These are phyloP conservation scores for Chloropsis cyanopogon DNA, from an alignment of 2,113 vertebrate species.

Conservation along the genomic window DNA sequence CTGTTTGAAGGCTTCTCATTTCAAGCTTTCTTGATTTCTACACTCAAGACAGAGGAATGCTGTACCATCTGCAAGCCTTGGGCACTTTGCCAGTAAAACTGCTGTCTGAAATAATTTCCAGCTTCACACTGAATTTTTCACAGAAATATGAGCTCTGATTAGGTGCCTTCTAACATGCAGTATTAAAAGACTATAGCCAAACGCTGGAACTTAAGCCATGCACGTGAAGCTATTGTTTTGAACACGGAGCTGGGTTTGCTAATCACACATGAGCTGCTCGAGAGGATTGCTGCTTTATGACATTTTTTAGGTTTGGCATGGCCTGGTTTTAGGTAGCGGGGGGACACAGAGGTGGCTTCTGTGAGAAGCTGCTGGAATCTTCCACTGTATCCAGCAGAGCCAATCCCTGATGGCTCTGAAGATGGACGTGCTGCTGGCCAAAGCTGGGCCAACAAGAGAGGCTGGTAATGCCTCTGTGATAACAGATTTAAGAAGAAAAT, in stretches of 20 bases:
- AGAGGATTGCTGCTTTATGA: background rate
- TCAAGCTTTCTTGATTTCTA: constrained; percentile 36
- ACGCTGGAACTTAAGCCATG: background rate
- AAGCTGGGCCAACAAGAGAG: background rate
- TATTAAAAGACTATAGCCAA: background rate
- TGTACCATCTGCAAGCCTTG: background rate
- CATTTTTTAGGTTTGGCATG: rapidly evolving
- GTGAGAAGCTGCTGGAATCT: background rate
- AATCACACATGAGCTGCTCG: background rate
- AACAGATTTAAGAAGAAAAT: background rate
- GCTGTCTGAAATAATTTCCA: background rate
- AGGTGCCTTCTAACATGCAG: background rate
- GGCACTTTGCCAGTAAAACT: background rate
- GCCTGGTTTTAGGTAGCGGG: background rate
- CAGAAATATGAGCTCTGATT: background rate
- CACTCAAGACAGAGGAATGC: background rate
- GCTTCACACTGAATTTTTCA: background rate
- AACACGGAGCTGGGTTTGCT: background rate
- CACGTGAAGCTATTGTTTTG: background rate
- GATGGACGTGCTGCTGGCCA: background rate
- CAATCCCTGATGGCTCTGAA: background rate
- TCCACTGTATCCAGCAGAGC: background rate
- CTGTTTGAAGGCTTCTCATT: background rate
- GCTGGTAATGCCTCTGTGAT: rapidly evolving
- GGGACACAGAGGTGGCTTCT: background rate